Base-by-base conservation (phyloP, 2,797 vertebrate genomes). In the Fringilla coelebs region DNA sequence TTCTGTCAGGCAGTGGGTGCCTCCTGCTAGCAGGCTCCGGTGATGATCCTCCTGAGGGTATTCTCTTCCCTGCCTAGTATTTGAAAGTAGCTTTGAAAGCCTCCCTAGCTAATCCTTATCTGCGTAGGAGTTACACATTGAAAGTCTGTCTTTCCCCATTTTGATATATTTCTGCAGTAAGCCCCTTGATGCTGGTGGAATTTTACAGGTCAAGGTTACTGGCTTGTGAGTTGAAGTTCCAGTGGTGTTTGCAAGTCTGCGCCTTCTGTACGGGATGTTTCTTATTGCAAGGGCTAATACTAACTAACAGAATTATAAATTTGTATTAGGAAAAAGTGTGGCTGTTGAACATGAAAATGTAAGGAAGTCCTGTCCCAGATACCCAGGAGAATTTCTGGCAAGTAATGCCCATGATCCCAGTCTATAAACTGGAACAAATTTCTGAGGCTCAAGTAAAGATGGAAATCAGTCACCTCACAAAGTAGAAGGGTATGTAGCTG, bases 201-300 rank as follows among this genome's bases (percentile, higher is more conserved):
- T 96, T 93, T 94, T 84, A 26, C 49, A 67, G 84, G 75, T 95
- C 94, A 95, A 90, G 90, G 90, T 79, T 90, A 20, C 3, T 76
- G 63, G 45, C 67, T 90, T 89, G 43, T 66, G 70, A 91, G 54
- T 58, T 45, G 48, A 18, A 90, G n/a, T 66, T 81, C 34, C 8
- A 3, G 1, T 40, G 25, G 36, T 72, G 34, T 43, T 88, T 75
- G 46, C 77, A 73, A 73, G 22, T 63, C 40, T 63, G 7, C 32
- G 25, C 12, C 15, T 60, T 67, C 29, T 91, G 7, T 62, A 87
- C 25, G 41, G 38, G 36, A 48, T 43, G 11, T 45, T 21, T 67
- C 24, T 65, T 77, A 2, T 9, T 58, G 51, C 15, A 62, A 52
- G 19, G 55, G 22, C 36, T 58, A 10, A 43, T 57, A 4, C 3